Conservation (phyloP, 2,113 vertebrate genomes). For the Panurus biarmicus region DNA sequence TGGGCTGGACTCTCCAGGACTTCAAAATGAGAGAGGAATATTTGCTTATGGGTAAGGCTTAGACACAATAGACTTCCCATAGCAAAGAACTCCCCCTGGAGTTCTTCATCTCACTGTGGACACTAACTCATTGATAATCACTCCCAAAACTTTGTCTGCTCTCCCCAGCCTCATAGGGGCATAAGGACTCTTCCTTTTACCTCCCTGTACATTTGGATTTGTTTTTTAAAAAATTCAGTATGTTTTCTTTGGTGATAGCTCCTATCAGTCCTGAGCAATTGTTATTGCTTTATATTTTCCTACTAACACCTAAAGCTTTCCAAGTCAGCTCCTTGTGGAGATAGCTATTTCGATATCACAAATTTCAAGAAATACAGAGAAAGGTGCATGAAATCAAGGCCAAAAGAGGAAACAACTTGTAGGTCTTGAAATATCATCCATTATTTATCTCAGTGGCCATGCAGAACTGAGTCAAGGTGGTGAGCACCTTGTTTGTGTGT, state of each 20-base stretch:
- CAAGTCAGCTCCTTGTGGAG: background rate
- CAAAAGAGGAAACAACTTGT: background rate
- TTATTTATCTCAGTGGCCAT: background rate
- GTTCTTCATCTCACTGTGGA: background rate
- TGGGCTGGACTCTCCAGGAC: background rate
- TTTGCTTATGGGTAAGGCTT: background rate
- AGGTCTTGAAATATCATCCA: background rate
- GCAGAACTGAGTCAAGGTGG: background rate
- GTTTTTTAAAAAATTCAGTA: background rate
- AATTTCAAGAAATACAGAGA: background rate
- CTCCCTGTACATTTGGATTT: background rate
- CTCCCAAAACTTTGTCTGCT: background rate
- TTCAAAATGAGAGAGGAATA: background rate
- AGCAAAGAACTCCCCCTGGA: background rate
- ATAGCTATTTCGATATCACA: background rate
- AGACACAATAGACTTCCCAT: background rate
- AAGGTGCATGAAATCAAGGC: background rate
- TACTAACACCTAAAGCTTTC: background rate
- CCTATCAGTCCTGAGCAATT: background rate
- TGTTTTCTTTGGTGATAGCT: background rate
- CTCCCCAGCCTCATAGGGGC: rapidly evolving
- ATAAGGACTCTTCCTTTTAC: background rate
- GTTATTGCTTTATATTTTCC: background rate
- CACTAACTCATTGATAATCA: background rate
- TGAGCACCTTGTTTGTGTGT: background rate